phyloP scores from a whole-genome alignment of 2,797 vertebrate species.

The Enteromius viviparus region DNA sequence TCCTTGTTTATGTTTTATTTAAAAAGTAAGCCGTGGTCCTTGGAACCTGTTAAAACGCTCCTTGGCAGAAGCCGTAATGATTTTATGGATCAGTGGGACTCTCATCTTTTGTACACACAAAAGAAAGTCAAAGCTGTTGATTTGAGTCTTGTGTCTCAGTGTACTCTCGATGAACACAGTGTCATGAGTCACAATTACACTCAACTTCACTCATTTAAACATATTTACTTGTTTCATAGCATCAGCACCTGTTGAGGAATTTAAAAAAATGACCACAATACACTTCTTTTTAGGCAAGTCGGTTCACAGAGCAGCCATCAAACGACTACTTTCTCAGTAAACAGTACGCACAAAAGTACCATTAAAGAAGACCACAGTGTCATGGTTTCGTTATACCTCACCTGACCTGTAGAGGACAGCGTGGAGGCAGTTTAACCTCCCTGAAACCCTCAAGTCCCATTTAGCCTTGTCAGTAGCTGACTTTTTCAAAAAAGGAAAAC shows the following conservation, averaged over 20 bases:
- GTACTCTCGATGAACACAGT: neutral
- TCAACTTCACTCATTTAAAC: neutral
- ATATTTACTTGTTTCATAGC: neutral
- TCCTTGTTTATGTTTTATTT: slow-evolving; percentile 92
- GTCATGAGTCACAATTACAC: neutral
- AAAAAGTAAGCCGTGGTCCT: slow-evolving; percentile 78
- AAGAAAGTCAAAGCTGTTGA: slow-evolving; percentile 58
- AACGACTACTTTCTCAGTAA: neutral
- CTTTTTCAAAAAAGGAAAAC: neutral
- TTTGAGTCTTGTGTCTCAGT: slow-evolving; percentile 62
- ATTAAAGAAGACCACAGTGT: neutral
- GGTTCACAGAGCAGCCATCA: neutral
- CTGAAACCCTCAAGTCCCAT: neutral
- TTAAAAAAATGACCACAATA: neutral
- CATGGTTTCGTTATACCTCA: neutral
- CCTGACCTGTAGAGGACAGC: neutral
- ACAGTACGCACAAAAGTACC: neutral
- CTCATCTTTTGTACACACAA: slow-evolving; percentile 64
- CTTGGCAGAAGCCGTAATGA: slow-evolving; percentile 72
- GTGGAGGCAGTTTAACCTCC: neutral
- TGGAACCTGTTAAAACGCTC: slow-evolving; percentile 83
- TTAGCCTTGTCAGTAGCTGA: neutral
- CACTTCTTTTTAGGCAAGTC: neutral
- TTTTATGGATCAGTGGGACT: slow-evolving; percentile 81
- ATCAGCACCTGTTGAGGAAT: neutral